A percentile compares a stretch with the other conserved stretches of the same genome.
phyloP scores from a whole-genome alignment of 2,888 invertebrate genomes.

The Aspidiotus destructor region DNA sequence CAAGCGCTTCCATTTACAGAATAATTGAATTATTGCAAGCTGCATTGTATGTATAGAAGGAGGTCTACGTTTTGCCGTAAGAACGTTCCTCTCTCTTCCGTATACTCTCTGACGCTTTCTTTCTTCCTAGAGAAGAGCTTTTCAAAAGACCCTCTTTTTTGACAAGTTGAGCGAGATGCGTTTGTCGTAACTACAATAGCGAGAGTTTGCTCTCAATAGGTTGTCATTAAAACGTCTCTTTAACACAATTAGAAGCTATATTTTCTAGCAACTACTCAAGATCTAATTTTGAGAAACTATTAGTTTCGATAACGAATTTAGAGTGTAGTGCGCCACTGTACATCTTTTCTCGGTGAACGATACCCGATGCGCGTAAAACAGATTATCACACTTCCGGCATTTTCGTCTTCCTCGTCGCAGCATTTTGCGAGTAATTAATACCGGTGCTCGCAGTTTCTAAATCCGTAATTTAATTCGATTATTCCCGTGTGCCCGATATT shows the following conservation, averaged over 20 bases:
- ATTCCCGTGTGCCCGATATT: no score
- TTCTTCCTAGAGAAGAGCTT: slow-evolving; percentile 23
- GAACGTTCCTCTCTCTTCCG: slow-evolving; percentile 9
- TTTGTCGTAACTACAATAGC: slow-evolving; percentile 20
- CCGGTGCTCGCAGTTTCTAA: no score
- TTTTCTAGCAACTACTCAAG: slow-evolving; percentile 21
- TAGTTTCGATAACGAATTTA: slow-evolving; percentile 30
- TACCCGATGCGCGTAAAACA: not conserved
- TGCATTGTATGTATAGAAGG: slow-evolving; percentile 8
- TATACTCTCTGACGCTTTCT: no score
- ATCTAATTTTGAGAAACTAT: slow-evolving; percentile 30
- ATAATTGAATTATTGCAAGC: slow-evolving; percentile 32
- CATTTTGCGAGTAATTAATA: no score
- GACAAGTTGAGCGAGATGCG: slow-evolving; percentile 6
- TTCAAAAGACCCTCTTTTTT: slow-evolving; percentile 28
- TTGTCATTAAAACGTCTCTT: slow-evolving; percentile 33
- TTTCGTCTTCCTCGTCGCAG: no score
- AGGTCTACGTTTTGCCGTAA: slow-evolving; percentile 24
- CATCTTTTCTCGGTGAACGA: not conserved
- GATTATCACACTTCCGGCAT: not conserved
- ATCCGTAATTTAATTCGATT: no score
- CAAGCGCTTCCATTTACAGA: slow-evolving; percentile 32
- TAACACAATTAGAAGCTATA: slow-evolving; percentile 31
- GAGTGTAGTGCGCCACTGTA: not conserved
- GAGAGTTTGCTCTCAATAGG: slow-evolving; percentile 29